A percentile compares a stretch with the other conserved stretches of the same genome.
Evolutionary conservation across 2,888 invertebrate species (phyloP).

Genomic region (Drosophila subsilvestris): DNA sequence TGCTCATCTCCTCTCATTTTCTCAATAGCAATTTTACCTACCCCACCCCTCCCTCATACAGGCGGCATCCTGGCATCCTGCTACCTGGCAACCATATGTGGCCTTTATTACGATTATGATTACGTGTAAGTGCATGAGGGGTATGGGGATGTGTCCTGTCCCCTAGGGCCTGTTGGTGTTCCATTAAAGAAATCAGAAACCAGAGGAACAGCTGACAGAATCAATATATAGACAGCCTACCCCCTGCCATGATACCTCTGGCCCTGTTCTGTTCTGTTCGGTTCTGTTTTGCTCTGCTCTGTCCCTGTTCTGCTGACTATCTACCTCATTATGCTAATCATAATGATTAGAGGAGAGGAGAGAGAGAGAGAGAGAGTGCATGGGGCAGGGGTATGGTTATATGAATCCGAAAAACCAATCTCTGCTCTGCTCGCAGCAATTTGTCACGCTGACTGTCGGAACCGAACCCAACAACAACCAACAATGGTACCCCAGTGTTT

Average conservation of each 20-base stretch:
- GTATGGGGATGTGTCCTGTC: conserved; percentile 12
- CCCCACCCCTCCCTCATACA: neutral
- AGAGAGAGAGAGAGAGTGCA: neutral
- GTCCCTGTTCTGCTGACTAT: conserved; percentile 4
- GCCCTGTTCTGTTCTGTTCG: neutral
- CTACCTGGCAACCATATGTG: conserved; percentile 66
- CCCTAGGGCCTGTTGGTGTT: conserved; percentile 24
- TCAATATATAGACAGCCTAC: conserved; percentile 22
- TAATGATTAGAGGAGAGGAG: conserved; percentile 65
- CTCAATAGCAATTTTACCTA: conserved; percentile 5
- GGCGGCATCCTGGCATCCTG: conserved; percentile 4
- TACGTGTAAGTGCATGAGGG: conserved; percentile 66
- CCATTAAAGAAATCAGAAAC: conserved; percentile 41
- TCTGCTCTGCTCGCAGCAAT: conserved; percentile 47
- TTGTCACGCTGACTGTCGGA: conserved; percentile 65
- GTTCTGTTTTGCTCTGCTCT: neutral
- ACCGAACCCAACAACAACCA: conserved; percentile 24
- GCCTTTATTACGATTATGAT: conserved; percentile 73
- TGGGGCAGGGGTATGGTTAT: no score
- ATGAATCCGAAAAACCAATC: conserved; percentile 9
- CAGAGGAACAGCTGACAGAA: conserved; percentile 54
- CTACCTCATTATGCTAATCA: conserved; percentile 74
- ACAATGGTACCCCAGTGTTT: neutral
- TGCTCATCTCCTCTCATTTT: neutral
- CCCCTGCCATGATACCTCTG: conserved; percentile 8